A percentile compares a stretch with the other conserved stretches of the same genome.
Evolutionary conservation across 2,888 invertebrate species (phyloP).

Genomic region (Eurytoma adleriae): DNA sequence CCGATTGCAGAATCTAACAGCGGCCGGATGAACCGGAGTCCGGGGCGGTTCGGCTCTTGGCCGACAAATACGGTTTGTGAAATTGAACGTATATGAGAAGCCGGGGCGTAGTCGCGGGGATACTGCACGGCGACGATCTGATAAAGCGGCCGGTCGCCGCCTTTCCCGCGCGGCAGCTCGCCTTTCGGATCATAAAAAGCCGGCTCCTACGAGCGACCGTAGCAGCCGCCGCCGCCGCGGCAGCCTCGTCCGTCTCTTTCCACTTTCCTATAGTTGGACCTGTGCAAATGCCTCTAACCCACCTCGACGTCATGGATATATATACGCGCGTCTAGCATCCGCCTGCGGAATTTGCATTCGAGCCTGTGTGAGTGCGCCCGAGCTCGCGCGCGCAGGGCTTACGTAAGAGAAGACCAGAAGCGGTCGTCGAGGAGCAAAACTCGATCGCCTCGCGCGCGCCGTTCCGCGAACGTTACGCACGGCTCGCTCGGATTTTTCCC

Average conservation of each 20-base stretch:
- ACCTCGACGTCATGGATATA: too few species aligned
- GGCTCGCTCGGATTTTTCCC: background rate
- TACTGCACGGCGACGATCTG: conserved; percentile 38
- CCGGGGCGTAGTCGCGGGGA: conserved; percentile 29
- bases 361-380: conserved; percentile 49
- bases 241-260: background rate
- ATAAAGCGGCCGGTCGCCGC: conserved; percentile 30
- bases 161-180: conserved; percentile 13
- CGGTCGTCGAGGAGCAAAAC: conserved; percentile 3
- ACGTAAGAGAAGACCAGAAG: conserved; percentile 59
- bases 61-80: conserved; percentile 36
- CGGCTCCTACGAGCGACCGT: conserved; percentile 14
- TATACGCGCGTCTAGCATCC: conserved; percentile 8
- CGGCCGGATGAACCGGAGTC: background rate
- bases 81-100: conserved; percentile 28
- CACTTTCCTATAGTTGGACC: conserved; percentile 23
- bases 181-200: background rate
- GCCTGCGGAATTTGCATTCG: conserved; percentile 65
- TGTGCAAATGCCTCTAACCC: conserved; percentile 37
- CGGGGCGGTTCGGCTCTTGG: background rate
- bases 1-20: too few species aligned
- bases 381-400: conserved; percentile 46
- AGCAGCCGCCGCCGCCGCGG: background rate
- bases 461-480: conserved; percentile 5
- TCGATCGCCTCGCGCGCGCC: conserved; percentile 2